A percentile compares a stretch with the other conserved stretches of the same genome.
These are phyloP conservation scores for Micropoecilia bifurca DNA, from an alignment of 2,797 vertebrate species.

Conservation along the genomic window DNA sequence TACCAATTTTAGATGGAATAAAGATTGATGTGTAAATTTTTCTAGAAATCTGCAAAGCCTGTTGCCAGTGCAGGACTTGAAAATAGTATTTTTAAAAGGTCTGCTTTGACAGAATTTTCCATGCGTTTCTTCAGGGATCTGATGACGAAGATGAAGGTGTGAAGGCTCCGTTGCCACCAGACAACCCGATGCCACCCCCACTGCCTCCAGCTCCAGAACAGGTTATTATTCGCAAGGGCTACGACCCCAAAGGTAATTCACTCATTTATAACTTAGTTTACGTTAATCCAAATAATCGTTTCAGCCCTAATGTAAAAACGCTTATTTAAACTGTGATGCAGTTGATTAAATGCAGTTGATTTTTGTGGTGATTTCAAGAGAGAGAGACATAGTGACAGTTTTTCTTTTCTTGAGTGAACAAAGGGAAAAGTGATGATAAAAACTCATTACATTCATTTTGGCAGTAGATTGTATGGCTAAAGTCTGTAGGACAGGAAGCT, in stretches of 20 bases:
- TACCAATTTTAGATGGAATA: neutral
- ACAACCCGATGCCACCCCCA: conserved; percentile 96
- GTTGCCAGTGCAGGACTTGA: neutral
- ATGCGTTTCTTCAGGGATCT: conserved; percentile 85
- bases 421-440: neutral
- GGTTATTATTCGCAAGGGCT: conserved; percentile 98
- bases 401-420: no score
- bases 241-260: conserved; percentile 95
- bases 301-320: neutral
- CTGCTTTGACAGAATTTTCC: neutral
- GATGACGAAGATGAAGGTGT: conserved; percentile 95
- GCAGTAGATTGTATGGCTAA: neutral
- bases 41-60: no score
- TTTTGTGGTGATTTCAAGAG: neutral
- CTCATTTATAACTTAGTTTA: neutral
- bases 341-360: neutral
- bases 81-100: neutral
- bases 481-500: neutral
- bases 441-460: neutral
- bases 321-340: neutral
- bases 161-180: conserved; percentile 93
- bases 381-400: neutral
- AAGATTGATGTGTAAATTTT: neutral
- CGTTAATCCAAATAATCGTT: neutral
- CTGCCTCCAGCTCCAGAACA: conserved; percentile 97